phyloP scores from a whole-genome alignment of 92 coral and sea anemone genomes.

The Hydrozoanthus gracilis region DNA sequence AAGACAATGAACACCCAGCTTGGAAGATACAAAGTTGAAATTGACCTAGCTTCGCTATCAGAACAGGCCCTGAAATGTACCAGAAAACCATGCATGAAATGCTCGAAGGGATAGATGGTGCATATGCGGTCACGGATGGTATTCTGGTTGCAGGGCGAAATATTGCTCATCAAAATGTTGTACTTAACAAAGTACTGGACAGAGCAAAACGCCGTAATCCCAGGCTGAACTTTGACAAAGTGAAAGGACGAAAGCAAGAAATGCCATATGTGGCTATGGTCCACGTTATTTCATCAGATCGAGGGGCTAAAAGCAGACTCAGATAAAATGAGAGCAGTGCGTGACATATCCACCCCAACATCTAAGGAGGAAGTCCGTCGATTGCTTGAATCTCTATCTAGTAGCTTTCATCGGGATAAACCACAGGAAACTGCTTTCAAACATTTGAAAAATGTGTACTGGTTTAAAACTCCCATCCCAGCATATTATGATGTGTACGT shows the following conservation, averaged over 20 bases:
- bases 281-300: too few relatives aligned
- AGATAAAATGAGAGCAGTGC: too few relatives aligned
- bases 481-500: slow-evolving; percentile 68
- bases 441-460: too few relatives aligned
- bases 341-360: too few relatives aligned
- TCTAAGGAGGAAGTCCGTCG: too few relatives aligned
- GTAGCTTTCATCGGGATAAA: too few relatives aligned
- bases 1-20: slow-evolving; percentile 45
- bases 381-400: too few relatives aligned
- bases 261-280: slow-evolving; percentile 65
- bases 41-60: too few relatives aligned
- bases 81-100: slow-evolving; percentile 57
- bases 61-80: slow-evolving; percentile 61
- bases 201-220: slow-evolving; percentile 53
- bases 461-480: slow-evolving; percentile 54
- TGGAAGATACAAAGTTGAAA: slow-evolving; percentile 50
- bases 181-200: slow-evolving; percentile 58
- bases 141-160: slow-evolving; percentile 59
- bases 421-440: slow-evolving; percentile 38
- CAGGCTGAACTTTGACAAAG: slow-evolving; percentile 64
- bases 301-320: too few relatives aligned
- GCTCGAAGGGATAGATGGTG: slow-evolving; percentile 48
- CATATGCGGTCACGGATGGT: slow-evolving; percentile 43
- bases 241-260: slow-evolving; percentile 53
- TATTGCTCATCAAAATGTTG: slow-evolving; percentile 54